phyloP scores from a whole-genome alignment of 2,888 invertebrate genomes.

The Eubasilissa splendida region DNA sequence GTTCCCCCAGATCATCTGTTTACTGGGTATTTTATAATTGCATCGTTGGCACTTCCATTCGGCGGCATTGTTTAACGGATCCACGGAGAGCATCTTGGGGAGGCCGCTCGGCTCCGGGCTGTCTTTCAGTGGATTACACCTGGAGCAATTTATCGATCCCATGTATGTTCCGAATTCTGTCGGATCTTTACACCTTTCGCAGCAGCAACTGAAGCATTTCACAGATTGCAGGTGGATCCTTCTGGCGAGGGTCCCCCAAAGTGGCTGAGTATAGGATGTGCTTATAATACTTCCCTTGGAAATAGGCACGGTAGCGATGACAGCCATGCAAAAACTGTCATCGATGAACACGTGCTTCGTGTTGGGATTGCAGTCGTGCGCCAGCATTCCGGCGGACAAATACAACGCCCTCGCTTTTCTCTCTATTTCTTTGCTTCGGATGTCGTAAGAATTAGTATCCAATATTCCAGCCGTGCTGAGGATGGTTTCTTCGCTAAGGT shows the following conservation, averaged over 20 bases:
- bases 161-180: conserved; percentile 78
- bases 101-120: conserved; percentile 53
- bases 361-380: conserved; percentile 82
- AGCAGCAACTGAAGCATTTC: conserved; percentile 81
- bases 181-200: conserved; percentile 79
- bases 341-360: conserved; percentile 78
- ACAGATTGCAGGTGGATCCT: conserved; percentile 74
- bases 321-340: conserved; percentile 74
- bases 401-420: conserved; percentile 77
- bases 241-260: conserved; percentile 80
- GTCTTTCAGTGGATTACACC: conserved; percentile 71
- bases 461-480: conserved; percentile 78
- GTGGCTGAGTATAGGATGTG: conserved; percentile 80
- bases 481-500: conserved; percentile 74
- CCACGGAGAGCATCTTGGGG: conserved; percentile 72
- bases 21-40: conserved; percentile 71
- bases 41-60: conserved; percentile 80
- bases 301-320: conserved; percentile 78
- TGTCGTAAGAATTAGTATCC: conserved; percentile 82
- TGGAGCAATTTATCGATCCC: conserved; percentile 77
- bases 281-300: conserved; percentile 78
- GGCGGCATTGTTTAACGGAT: conserved; percentile 75
- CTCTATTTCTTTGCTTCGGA: conserved; percentile 71
- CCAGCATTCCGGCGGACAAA: conserved; percentile 78
- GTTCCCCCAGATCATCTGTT: conserved; percentile 76